Evolutionary conservation across 2,797 vertebrate species (phyloP).

Genomic region (Phaenicophaeus curvirostris): DNA sequence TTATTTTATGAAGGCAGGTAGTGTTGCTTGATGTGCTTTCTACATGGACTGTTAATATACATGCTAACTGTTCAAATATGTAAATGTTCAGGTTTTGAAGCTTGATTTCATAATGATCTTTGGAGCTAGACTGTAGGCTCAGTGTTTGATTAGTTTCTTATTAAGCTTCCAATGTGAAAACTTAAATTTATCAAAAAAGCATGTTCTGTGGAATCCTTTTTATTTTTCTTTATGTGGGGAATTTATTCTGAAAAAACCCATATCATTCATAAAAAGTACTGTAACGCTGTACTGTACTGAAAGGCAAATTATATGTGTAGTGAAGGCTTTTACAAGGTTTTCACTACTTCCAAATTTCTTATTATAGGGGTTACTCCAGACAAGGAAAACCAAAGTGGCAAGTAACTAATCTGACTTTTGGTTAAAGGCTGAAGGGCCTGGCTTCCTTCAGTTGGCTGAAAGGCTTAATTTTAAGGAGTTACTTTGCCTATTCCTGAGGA

Average conservation of each 20-base stretch:
- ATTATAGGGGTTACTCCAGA: background rate
- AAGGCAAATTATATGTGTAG: background rate
- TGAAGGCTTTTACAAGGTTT: background rate
- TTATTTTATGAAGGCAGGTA: background rate
- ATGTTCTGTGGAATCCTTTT: background rate
- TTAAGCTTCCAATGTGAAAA: background rate
- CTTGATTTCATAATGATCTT: background rate
- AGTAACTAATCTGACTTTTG: background rate
- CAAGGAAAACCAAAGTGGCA: background rate
- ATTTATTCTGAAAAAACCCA: background rate
- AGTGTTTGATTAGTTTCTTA: background rate
- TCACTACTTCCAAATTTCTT: background rate
- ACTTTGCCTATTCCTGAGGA: background rate
- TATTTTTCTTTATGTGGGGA: background rate
- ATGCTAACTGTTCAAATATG: background rate
- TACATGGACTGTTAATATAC: background rate
- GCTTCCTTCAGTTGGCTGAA: background rate
- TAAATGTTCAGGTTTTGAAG: background rate
- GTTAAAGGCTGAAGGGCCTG: background rate
- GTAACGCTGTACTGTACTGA: background rate
- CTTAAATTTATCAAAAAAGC: background rate
- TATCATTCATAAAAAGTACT: background rate
- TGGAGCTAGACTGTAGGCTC: background rate
- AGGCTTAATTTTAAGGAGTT: background rate
- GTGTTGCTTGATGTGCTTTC: background rate